phyloP scores from a whole-genome alignment of 2,888 invertebrate species.

The Ethmia dodecea region DNA sequence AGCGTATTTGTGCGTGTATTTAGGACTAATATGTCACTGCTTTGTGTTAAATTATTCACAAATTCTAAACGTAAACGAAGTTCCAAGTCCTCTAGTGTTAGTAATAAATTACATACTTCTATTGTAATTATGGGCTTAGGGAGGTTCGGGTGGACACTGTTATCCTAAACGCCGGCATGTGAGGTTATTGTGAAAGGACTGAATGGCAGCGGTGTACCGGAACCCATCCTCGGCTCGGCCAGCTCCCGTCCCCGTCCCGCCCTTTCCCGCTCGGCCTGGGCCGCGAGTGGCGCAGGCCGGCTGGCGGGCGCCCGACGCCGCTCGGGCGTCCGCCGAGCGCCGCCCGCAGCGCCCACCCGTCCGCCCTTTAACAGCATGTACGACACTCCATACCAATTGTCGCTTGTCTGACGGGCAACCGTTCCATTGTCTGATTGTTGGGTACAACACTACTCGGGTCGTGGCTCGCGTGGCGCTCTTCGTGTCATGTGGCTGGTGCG shows the following conservation, averaged over 20 bases:
- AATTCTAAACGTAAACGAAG: conserved; percentile 38
- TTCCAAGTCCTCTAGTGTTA: conserved; percentile 39
- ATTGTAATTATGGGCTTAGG: too few relatives aligned
- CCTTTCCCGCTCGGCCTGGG: conserved; percentile 24
- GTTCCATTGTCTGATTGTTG: conserved; percentile 79
- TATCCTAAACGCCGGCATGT: conserved; percentile 36
- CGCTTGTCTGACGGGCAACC: conserved; percentile 80
- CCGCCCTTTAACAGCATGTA: conserved; percentile 75
- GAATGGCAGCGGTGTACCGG: conserved; percentile 26
- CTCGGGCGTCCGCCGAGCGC: conserved; percentile 37
- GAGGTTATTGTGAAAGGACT: conserved; percentile 31
- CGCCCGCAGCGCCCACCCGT: conserved; percentile 52
- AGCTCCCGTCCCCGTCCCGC: conserved; percentile 24
- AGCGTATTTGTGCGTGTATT: conserved; percentile 47
- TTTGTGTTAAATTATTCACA: conserved; percentile 51
- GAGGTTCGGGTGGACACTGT: conserved; percentile 67
- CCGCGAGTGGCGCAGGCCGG: conserved; percentile 19
- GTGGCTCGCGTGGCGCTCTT: conserved; percentile 74
- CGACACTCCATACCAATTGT: conserved; percentile 74
- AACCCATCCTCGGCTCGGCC: conserved; percentile 24
- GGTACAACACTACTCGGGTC: conserved; percentile 79
- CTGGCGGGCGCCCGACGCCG: conserved; percentile 24
- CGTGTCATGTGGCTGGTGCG: conserved; percentile 47
- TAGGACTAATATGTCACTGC: conserved; percentile 50
- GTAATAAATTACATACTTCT: conserved; percentile 29